These are phyloP conservation scores for Pao palembangensis DNA, from an alignment of 2,113 vertebrate species.

Conservation along the genomic window DNA sequence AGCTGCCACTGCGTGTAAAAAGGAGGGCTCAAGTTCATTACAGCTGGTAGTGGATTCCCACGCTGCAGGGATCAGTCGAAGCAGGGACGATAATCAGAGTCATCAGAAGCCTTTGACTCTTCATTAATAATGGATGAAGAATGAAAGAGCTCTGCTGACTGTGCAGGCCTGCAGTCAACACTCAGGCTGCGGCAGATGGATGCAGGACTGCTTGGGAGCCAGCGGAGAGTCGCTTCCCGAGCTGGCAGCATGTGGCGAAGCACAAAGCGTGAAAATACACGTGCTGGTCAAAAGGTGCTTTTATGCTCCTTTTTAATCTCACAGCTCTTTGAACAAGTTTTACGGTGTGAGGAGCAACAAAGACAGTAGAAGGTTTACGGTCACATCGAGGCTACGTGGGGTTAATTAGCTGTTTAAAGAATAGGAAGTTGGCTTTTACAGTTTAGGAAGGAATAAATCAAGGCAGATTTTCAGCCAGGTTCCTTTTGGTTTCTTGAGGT, in stretches of 20 bases:
- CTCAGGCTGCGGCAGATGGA: slow-evolving; percentile 38
- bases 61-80: slow-evolving; percentile 28
- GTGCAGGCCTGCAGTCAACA: slow-evolving; percentile 39
- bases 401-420: too few species aligned
- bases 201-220: slow-evolving; percentile 9
- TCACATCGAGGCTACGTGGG: too few species aligned
- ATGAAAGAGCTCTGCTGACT: slow-evolving; percentile 46
- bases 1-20: neutral
- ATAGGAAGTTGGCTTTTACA: too few species aligned
- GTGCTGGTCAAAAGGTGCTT: too few species aligned
- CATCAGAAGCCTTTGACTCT: slow-evolving; percentile 53
- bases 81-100: slow-evolving; percentile 12
- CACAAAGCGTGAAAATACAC: neutral
- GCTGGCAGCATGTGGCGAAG: neutral
- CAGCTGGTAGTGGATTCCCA: slow-evolving; percentile 3
- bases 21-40: neutral
- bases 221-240: neutral
- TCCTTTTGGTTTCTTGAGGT: too few species aligned
- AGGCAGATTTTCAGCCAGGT: too few species aligned
- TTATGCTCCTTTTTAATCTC: neutral
- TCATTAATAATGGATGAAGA: slow-evolving; percentile 59
- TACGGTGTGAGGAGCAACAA: neutral
- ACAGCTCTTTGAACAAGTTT: neutral
- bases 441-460: too few species aligned
- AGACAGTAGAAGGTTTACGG: too few species aligned